Evolutionary conservation across 2,797 vertebrate species (phyloP).

Genomic region (Acanthornis magna): DNA sequence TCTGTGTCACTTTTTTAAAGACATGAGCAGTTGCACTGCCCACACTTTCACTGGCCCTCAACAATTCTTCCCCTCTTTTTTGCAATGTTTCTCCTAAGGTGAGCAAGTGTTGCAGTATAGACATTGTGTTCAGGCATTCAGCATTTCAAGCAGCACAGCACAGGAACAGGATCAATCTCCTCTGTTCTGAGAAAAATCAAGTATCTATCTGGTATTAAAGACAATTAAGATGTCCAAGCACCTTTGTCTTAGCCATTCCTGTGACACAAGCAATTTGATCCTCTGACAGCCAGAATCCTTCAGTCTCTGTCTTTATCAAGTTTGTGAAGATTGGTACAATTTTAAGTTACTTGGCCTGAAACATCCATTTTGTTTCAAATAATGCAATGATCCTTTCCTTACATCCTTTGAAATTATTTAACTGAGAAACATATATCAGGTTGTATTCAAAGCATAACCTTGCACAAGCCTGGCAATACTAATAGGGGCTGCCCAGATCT

Average conservation of each 20-base stretch:
- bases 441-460: not conserved
- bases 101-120: not conserved
- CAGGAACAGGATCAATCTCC: not conserved
- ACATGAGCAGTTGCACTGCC: not conserved
- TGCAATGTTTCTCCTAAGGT: not conserved
- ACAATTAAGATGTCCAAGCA: not conserved
- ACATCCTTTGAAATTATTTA: not conserved
- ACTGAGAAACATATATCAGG: not conserved
- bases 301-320: not conserved
- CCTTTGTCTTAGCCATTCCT: not conserved
- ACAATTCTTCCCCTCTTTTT: not conserved
- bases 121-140: not conserved
- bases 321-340: not conserved
- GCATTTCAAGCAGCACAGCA: not conserved
- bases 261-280: not conserved
- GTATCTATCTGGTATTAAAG: not conserved
- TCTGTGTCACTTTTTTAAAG: not conserved
- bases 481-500: not conserved
- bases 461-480: not conserved
- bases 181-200: not conserved
- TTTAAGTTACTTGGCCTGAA: not conserved
- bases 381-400: not conserved
- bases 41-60: not conserved
- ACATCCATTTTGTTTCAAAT: not conserved
- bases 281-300: not conserved